phyloP scores from a whole-genome alignment of 2,113 vertebrate genomes.

The Paedocypris sp. region DNA sequence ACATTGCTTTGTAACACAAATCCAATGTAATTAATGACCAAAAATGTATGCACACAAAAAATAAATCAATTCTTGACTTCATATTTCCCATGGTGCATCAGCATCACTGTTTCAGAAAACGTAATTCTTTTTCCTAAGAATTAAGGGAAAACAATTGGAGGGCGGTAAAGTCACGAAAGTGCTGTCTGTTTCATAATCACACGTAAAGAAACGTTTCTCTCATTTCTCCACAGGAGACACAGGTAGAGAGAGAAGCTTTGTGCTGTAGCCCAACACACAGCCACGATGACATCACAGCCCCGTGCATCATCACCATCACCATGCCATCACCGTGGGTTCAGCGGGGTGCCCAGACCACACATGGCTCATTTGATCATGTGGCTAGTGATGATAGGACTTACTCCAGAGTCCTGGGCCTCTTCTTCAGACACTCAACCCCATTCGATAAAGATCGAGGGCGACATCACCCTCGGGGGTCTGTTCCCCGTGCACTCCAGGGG shows the following conservation, averaged over 20 bases:
- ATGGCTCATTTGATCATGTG: slow-evolving; percentile 37
- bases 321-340: slow-evolving; percentile 11
- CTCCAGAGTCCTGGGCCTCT: slow-evolving; percentile 27
- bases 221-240: slow-evolving; percentile 27
- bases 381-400: slow-evolving; percentile 39
- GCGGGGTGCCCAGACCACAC: neutral
- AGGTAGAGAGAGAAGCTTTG: slow-evolving; percentile 51
- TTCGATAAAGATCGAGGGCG: slow-evolving; percentile 77
- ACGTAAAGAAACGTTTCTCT: too few species aligned
- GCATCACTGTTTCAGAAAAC: too few species aligned
- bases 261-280: slow-evolving; percentile 32
- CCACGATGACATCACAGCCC: slow-evolving; percentile 48
- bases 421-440: slow-evolving; percentile 51
- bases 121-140: too few species aligned
- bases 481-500: slow-evolving; percentile 80
- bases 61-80: too few species aligned
- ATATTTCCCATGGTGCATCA: too few species aligned
- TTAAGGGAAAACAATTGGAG: too few species aligned
- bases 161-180: too few species aligned
- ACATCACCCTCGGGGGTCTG: slow-evolving; percentile 77
- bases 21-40: too few species aligned
- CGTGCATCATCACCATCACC: slow-evolving; percentile 24
- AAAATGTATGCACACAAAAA: too few species aligned
- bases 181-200: neutral
- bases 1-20: too few species aligned